Base-by-base conservation (phyloP, 1,140 invertebrate species). In the Steinernema feltiae region DNA sequence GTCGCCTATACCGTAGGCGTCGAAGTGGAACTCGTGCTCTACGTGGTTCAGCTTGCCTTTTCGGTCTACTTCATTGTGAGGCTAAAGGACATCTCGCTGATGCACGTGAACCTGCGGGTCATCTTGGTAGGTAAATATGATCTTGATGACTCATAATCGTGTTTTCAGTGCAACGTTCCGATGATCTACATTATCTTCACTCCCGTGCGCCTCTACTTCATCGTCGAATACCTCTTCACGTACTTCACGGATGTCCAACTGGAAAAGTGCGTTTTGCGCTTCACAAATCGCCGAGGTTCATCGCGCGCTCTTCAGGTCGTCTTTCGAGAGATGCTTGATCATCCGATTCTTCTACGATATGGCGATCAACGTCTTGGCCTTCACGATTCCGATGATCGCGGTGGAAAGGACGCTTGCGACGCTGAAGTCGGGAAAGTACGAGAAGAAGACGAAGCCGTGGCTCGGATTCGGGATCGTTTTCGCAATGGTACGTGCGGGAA, bases 331-430 rank as follows among this genome's bases (percentile, higher is more conserved):
- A 63, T 63, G 53, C 53, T 27, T 63, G 3, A 7, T 63, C 53
- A 63, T 63, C 3, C 53, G 53, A 3, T 63, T 63, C 53, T 63
- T 63, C 53, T 63, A 63, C 24, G 53, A 63, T 21, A 63, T 63
- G 53, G 53, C 53, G 2, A 17, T 63, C 12, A 63, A 12, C 12
- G 53, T 63, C 12, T 21, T 63, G 3, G 53, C 53, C 53, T 63
- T 63, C 53, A 63, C 53, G 15, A 63, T 63, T 27, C 53, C 53
- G 15, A 63, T 63, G 53, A 15, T 63, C 3, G 53, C 53, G 7
- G 15, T 63, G 53, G 53, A 63, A 63, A 15, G 53, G 15, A 27
- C 53, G 3, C 7, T 63, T 3, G 53, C 53, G 7, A 63, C 53
- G 15, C 24, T 63, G 2, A 17, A 12, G 53, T 63, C 53, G 2